Conservation (phyloP, 2,888 invertebrate species). For the Pachydiplax longipennis region DNA sequence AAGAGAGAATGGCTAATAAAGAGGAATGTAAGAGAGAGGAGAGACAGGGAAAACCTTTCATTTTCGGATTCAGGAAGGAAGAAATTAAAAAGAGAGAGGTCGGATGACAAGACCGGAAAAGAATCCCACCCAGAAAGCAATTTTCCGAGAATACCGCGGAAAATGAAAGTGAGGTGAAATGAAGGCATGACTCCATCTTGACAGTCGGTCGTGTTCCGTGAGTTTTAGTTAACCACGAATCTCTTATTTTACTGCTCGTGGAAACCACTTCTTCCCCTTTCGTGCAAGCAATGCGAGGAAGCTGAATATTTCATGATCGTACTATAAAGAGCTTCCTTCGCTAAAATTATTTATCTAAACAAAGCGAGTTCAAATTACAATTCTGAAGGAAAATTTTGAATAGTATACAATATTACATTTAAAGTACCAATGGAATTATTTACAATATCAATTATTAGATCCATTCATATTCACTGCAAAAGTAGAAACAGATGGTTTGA, state of each 20-base stretch:
- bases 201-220: background rate
- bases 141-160: conserved; percentile 12
- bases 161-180: conserved; percentile 9
- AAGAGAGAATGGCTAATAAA: background rate
- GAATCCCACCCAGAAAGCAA: conserved; percentile 2
- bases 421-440: no score
- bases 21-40: background rate
- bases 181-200: background rate
- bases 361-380: no score
- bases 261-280: background rate
- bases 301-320: no score
- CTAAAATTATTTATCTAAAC: no score
- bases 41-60: background rate
- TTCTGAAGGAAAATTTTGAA: no score
- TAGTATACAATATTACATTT: no score
- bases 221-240: background rate
- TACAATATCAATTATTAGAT: no score
- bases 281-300: background rate
- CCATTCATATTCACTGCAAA: no score
- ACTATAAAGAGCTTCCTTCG: no score
- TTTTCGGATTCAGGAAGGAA: background rate
- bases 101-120: background rate
- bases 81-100: conserved; percentile 8
- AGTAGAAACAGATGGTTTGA: no score
- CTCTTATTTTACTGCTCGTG: background rate